A percentile compares a stretch with the other conserved stretches of the same genome.
These are phyloP conservation scores for Calliopsis andreniformis DNA, from an alignment of 1,140 invertebrate species.

Conservation along the genomic window DNA sequence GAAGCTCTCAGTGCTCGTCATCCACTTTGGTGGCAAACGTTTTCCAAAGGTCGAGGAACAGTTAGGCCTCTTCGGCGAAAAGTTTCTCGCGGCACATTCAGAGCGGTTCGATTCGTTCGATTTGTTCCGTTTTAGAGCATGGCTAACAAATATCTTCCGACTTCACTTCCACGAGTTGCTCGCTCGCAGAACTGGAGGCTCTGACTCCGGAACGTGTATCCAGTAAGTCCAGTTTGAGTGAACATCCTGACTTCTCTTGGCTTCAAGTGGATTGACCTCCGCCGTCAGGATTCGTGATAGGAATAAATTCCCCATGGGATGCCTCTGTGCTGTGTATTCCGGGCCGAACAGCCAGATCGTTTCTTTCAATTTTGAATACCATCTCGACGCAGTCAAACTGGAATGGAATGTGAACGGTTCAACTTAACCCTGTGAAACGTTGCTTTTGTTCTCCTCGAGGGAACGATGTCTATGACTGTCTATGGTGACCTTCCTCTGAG, in stretches of 20 bases:
- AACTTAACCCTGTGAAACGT: neutral
- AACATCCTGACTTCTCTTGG: conserved; percentile 46
- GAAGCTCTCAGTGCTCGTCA: neutral
- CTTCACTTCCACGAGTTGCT: conserved; percentile 43
- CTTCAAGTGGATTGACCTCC: conserved; percentile 51
- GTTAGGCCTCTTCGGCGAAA: conserved; percentile 17
- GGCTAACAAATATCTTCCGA: conserved; percentile 33
- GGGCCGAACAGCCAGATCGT: neutral
- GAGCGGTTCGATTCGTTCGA: conserved; percentile 31
- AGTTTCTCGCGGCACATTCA: conserved; percentile 17
- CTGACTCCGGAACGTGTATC: conserved; percentile 22
- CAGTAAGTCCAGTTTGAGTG: conserved; percentile 51
- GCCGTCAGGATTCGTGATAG: conserved; percentile 51
- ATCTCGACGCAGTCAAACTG: neutral
- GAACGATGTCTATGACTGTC: conserved; percentile 1
- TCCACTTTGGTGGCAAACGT: neutral
- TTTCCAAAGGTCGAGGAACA: conserved; percentile 21
- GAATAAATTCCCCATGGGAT: conserved; percentile 52
- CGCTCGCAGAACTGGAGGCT: conserved; percentile 10
- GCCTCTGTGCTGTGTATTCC: neutral
- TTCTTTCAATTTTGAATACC: conserved; percentile 10
- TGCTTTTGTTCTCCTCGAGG: too few relatives aligned
- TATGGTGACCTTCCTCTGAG: too few relatives aligned
- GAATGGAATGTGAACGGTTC: conserved; percentile 6
- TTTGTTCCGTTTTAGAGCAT: conserved; percentile 26